Base-by-base conservation (phyloP, 2,797 vertebrate genomes). In the Anguilla pacifica region DNA sequence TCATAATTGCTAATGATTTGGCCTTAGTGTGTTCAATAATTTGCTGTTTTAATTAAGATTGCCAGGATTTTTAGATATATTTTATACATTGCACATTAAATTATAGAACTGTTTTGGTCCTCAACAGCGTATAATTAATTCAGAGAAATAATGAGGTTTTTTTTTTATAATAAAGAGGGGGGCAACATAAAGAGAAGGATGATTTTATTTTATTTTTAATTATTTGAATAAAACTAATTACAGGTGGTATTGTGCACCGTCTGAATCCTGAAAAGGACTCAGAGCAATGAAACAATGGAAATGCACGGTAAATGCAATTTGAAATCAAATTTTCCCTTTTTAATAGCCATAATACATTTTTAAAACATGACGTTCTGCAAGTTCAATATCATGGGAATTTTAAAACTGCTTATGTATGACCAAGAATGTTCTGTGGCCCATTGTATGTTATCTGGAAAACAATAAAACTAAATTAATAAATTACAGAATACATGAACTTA, bases 1-100 rank as follows among this genome's bases (percentile, higher is more conserved):
- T 95, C 96, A 96, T 96, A 92, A 93, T 95, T 95, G 92, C 93
- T 95, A 96, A 96, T 94, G 94, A 95, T 95, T 96, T 94, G 94
- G 95, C 94, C 91, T 94, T 90, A 90, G 87, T 94, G 95, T 95
- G 96, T 95, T 95, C 94, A 93, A 93, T 93, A 93, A 94, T 96
- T 95, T 95, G 93, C 94, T 94, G 93, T 94, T 92, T 94, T 95
- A 94, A 95, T 95, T 93, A 94, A 79, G 79, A 74, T 86, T 43
- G 87, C 35, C 72, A 82, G 43, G 64, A 79, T 70, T 53, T 83
- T 43, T 25, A 49, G 77, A 22, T 83, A 87, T 77, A 13, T 77
- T 11, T 13, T 84, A 84, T 25, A 55, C 15, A 31, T 31, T 57
- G 46, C 49, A 55, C 51, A 19, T 53, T 11, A 55, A 55, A 55